These are phyloP conservation scores for Craniophora ligustri DNA, from an alignment of 2,888 invertebrate species.

Conservation along the genomic window DNA sequence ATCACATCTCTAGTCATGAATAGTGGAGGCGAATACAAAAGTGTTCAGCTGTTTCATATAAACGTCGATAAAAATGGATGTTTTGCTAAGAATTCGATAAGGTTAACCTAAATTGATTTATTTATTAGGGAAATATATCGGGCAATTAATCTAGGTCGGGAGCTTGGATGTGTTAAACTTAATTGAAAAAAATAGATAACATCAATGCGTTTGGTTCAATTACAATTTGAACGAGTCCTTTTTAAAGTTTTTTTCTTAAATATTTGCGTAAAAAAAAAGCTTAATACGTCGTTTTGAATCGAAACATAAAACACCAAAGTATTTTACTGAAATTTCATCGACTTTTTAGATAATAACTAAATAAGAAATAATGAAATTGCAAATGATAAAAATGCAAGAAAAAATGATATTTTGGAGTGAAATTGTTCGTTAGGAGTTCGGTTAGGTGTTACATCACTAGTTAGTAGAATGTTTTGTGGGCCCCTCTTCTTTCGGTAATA, in stretches of 20 bases:
- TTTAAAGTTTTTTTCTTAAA: conserved; percentile 44
- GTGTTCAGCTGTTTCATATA: conserved; percentile 17
- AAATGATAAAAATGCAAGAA: conserved; percentile 61
- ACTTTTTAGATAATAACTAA: conserved; percentile 88
- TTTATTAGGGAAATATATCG: conserved; percentile 84
- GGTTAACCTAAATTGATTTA: conserved; percentile 78
- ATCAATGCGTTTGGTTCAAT: conserved; percentile 43
- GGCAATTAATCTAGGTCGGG: conserved; percentile 68
- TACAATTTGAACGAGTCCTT: conserved; percentile 37
- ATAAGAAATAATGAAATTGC: conserved; percentile 72
- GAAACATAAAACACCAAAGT: conserved; percentile 87
- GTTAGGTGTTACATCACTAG: conserved; percentile 73
- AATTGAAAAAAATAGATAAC: conserved; percentile 35
- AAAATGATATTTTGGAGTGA: conserved; percentile 82
- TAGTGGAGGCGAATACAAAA: conserved; percentile 21
- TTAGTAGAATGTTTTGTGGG: conserved; percentile 83
- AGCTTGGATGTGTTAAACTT: conserved; percentile 55
- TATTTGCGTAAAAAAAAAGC: conserved; percentile 51
- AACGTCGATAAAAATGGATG: conserved; percentile 47
- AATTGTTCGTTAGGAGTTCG: conserved; percentile 73
- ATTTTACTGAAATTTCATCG: conserved; percentile 85
- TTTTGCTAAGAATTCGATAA: conserved; percentile 41
- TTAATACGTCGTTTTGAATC: conserved; percentile 73
- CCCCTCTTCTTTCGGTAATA: conserved; percentile 77
- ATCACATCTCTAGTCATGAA: conserved; percentile 47